Conservation (phyloP, 1,140 invertebrate species). For the Neotoxoptera formosana region DNA sequence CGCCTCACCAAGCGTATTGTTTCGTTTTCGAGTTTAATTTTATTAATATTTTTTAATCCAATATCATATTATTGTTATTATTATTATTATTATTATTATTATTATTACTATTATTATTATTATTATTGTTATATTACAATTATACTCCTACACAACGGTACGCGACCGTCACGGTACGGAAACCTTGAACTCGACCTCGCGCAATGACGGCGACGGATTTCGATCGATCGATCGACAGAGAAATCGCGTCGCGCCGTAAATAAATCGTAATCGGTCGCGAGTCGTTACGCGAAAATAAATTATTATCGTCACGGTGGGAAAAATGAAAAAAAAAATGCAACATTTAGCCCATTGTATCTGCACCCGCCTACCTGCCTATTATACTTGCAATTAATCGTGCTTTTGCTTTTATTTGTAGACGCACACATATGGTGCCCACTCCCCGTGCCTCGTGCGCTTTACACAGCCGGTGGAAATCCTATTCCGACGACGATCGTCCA, state of each 20-base stretch:
- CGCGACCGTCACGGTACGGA: neutral
- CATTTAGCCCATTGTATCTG: neutral
- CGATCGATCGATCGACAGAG: neutral
- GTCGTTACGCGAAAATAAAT: neutral
- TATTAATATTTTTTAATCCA: neutral
- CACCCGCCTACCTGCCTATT: neutral
- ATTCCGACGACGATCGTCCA: neutral
- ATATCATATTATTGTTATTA: neutral
- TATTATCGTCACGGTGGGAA: neutral
- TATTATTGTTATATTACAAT: neutral
- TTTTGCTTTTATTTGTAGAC: slow-evolving; percentile 2
- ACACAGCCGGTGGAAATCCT: neutral
- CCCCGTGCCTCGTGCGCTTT: no score
- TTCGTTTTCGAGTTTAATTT: neutral
- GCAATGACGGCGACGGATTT: slow-evolving; percentile 13
- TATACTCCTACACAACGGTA: neutral
- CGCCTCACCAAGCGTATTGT: neutral
- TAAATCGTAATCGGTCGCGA: neutral
- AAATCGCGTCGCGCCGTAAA: neutral
- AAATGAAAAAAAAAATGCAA: neutral
- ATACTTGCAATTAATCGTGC: neutral
- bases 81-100: neutral
- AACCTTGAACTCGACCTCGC: neutral
- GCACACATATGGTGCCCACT: neutral
- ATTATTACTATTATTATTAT: neutral